A percentile compares a stretch with the other conserved stretches of the same genome.
These are phyloP conservation scores for Chaenocephalus aceratus DNA, from an alignment of 2,113 vertebrate species.

Conservation along the genomic window DNA sequence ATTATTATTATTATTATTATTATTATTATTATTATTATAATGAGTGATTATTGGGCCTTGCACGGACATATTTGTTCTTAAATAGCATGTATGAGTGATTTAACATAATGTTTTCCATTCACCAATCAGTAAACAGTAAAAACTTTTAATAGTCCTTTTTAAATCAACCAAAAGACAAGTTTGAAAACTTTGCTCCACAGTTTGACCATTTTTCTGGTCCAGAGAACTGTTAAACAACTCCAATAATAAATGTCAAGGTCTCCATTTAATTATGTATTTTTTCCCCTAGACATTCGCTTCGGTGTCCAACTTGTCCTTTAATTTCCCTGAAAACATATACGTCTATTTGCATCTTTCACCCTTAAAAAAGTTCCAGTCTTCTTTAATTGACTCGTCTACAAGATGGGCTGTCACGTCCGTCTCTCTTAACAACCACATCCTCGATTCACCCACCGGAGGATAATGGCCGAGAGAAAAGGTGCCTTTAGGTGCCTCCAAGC, in stretches of 20 bases:
- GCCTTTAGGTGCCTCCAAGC: constrained; percentile 75
- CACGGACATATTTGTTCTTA: too few species aligned
- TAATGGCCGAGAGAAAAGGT: constrained; percentile 68
- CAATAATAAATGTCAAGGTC: constrained; percentile 28
- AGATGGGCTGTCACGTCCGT: constrained; percentile 61
- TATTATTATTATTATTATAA: background rate
- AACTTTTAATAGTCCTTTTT: background rate
- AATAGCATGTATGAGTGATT: too few species aligned
- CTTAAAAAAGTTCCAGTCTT: constrained; percentile 56
- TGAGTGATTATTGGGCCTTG: too few species aligned
- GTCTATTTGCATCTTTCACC: constrained; percentile 49
- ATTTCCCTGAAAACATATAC: constrained; percentile 46
- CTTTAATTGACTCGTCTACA: constrained; percentile 73
- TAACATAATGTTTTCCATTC: too few species aligned
- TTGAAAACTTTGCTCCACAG: constrained; percentile 23
- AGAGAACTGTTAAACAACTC: constrained; percentile 4
- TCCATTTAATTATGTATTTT: constrained; percentile 41
- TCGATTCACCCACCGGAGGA: constrained; percentile 51
- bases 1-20: background rate
- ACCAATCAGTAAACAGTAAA: background rate
- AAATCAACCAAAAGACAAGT: background rate
- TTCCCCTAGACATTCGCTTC: constrained; percentile 30
- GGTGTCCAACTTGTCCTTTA: constrained; percentile 56
- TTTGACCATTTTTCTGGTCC: constrained; percentile 15
- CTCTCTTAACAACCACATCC: constrained; percentile 66